Evolutionary conservation across 2,113 vertebrate genomes (phyloP).

Genomic region (Paramisgurnus dabryanus): DNA sequence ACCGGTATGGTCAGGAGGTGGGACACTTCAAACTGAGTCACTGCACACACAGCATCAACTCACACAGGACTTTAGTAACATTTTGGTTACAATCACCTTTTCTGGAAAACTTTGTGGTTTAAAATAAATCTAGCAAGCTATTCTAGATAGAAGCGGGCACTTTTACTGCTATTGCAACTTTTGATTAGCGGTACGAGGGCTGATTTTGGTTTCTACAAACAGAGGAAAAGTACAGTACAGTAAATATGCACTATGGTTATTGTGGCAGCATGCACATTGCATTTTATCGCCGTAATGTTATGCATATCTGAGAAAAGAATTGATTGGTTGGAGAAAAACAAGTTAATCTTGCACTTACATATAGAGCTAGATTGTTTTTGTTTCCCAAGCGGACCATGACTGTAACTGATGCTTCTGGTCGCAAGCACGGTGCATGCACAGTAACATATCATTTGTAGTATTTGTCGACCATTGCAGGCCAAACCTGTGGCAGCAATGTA

Average conservation of each 20-base stretch:
- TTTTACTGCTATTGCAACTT: background rate
- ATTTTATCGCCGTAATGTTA: no score
- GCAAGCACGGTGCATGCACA: background rate
- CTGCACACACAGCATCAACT: background rate
- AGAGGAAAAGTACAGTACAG: background rate
- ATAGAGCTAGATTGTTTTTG: no score
- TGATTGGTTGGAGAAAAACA: no score
- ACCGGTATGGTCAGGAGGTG: conserved; percentile 13
- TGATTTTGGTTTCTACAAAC: background rate
- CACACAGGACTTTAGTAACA: conserved; percentile 27
- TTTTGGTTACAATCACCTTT: conserved; percentile 32
- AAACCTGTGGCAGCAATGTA: background rate
- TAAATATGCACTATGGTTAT: no score
- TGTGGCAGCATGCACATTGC: no score
- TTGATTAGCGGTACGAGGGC: background rate
- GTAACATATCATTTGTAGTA: conserved; percentile 5
- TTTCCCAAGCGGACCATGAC: no score
- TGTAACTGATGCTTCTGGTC: no score
- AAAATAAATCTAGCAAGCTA: background rate
- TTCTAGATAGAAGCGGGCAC: background rate
- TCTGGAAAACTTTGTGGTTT: conserved; percentile 16
- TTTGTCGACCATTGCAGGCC: background rate
- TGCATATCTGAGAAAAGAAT: no score
- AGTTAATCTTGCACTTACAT: no score
- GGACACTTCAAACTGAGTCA: conserved; percentile 49